Evolutionary conservation across 1,140 invertebrate species (phyloP).

Genomic region (Drosophila orosa): DNA sequence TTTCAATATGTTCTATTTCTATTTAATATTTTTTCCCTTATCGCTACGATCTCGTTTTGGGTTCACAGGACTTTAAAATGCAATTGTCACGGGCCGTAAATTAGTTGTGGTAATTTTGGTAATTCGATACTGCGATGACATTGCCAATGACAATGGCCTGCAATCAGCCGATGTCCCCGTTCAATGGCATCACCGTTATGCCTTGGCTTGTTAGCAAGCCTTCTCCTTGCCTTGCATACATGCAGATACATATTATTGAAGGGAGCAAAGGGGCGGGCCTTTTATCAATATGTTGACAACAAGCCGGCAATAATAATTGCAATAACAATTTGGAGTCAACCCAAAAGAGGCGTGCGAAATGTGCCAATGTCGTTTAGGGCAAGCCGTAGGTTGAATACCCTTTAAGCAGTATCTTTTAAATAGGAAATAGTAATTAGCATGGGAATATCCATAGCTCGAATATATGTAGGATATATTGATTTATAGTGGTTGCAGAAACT

Average conservation of each 20-base stretch:
- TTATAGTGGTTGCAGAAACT: no score
- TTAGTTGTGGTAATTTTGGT: slow-evolving; percentile 48
- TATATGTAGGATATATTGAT: no score
- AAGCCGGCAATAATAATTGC: slow-evolving; percentile 65
- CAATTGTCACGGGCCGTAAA: slow-evolving; percentile 66
- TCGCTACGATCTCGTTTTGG: neutral
- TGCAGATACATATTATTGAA: slow-evolving; percentile 7
- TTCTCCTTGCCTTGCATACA: slow-evolving; percentile 26
- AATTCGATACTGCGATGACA: slow-evolving; percentile 60
- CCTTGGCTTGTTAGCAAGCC: slow-evolving; percentile 10
- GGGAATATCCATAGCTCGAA: no score
- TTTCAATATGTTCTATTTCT: neutral
- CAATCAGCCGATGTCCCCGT: slow-evolving; percentile 52
- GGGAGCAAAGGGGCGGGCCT: slow-evolving; percentile 33
- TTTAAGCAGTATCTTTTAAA: neutral
- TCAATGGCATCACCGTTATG: slow-evolving; percentile 17
- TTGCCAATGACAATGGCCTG: slow-evolving; percentile 64
- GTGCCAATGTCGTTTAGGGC: neutral
- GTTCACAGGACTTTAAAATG: slow-evolving; percentile 60
- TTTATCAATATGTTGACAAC: slow-evolving; percentile 72
- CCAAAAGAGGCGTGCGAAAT: slow-evolving; percentile 50
- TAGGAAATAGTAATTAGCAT: no score
- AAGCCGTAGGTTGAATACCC: neutral
- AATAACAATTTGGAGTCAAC: slow-evolving; percentile 42
- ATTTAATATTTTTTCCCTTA: neutral